phyloP scores from a whole-genome alignment of 92 coral and sea anemone species.

The Porites evermanni region DNA sequence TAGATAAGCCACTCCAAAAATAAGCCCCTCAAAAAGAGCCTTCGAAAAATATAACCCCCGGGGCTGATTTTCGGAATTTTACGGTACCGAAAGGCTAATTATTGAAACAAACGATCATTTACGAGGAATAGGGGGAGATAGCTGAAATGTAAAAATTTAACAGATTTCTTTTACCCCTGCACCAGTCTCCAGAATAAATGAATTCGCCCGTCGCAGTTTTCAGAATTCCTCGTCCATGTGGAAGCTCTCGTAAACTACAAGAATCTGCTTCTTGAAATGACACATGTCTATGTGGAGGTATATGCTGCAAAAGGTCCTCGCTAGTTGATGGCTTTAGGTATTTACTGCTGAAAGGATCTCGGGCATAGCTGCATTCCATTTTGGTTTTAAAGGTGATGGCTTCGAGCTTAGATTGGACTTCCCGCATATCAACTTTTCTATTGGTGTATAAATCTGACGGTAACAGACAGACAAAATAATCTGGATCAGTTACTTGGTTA shows the following conservation, averaged over 20 bases:
- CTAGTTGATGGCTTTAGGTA: neutral
- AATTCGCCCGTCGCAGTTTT: slow-evolving; percentile 40
- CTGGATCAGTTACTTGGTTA: too few relatives aligned
- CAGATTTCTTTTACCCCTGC: slow-evolving; percentile 36
- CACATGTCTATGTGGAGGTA: neutral
- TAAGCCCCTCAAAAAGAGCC: too few relatives aligned
- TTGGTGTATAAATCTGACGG: neutral
- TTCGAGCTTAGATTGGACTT: slow-evolving; percentile 20
- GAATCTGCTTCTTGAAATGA: neutral
- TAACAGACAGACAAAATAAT: too few relatives aligned
- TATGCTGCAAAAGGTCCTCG: slow-evolving; percentile 14
- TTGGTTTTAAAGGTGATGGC: neutral
- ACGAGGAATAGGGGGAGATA: neutral
- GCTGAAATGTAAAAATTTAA: neutral
- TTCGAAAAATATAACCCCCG: too few relatives aligned
- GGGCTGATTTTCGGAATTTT: too few relatives aligned
- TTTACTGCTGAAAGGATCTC: slow-evolving; percentile 13
- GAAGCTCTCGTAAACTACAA: slow-evolving; percentile 8
- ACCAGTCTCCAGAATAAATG: slow-evolving; percentile 74
- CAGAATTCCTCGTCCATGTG: slow-evolving; percentile 70
- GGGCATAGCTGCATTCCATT: slow-evolving; percentile 9
- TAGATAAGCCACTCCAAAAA: too few relatives aligned
- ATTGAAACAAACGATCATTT: too few relatives aligned
- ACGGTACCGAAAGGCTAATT: too few relatives aligned
- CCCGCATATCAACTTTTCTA: neutral